Base-by-base conservation (phyloP, 2,797 vertebrate genomes). In the Halcyon chelicuti region DNA sequence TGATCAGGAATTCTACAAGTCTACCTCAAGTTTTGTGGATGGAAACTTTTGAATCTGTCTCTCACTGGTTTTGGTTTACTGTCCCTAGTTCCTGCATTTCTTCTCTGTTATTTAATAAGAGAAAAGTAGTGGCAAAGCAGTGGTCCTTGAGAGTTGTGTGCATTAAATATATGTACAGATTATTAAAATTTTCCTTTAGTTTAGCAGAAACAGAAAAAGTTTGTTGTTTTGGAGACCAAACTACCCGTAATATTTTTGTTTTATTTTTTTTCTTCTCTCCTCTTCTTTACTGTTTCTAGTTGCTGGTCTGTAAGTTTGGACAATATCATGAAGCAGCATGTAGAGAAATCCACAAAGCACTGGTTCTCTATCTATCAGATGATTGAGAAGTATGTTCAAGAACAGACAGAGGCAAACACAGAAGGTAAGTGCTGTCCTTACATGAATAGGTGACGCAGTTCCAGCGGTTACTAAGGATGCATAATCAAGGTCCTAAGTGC, bases 281-380 rank as follows among this genome's bases (percentile, higher is more conserved):
- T 3, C 8, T 31, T 58, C 28, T n/a, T 46, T 94, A 14, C 9
- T 73, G 31, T 94, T 97, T 93, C 21, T 85, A 99, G 99, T 76
- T 99, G 99, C 96, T 99, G 99, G 99, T 99, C 99, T 4, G 98
- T 98, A 97, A 99, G 99, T 97, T 97, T 99, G 97, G 99, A 99
- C 97, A 99, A 99, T 57, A 98, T 98, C 40, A 94, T 98, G 98
- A 99, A 98, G 80, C 98, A 97, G 6, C 99, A 99, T 68, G 96
- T 98, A 2, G 98, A 99, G 95, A 99, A 98, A 92, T 99, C 99
- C 20, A 98, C 98, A 77, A 99, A 98, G 89, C 99, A 99, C 96
- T 99, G 99, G 99, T 99, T 99, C 97, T 99, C 99, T 31, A 91
- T 99, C 93, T 99, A 99, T 97, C 99, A 99, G 96, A 98, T 99